phyloP scores from a whole-genome alignment of 2,113 vertebrate genomes.

The Pachypanchax playfairii region DNA sequence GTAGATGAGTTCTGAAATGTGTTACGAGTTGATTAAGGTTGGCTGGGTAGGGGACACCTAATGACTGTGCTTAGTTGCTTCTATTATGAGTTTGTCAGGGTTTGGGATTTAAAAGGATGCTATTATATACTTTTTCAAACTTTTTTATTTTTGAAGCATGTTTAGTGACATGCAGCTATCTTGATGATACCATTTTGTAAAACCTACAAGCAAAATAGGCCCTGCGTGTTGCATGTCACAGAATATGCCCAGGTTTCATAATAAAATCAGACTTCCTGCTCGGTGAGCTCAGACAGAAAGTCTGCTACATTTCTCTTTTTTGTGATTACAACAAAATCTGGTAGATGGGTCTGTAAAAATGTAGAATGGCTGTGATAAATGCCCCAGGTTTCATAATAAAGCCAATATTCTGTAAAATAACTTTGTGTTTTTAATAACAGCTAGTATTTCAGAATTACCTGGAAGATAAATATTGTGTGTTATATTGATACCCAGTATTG shows the following conservation, averaged over 20 bases:
- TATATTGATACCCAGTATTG: no score
- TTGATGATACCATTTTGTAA: constrained; percentile 13
- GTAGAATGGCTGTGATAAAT: constrained; percentile 86
- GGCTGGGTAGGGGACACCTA: constrained; percentile 73
- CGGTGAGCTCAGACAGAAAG: constrained; percentile 84
- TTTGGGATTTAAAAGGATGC: constrained; percentile 75
- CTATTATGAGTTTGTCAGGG: constrained; percentile 71
- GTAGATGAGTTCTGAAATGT: constrained; percentile 77
- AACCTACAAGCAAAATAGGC: background rate
- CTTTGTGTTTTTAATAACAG: constrained; percentile 16
- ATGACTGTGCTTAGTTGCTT: constrained; percentile 86
- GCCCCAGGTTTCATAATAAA: constrained; percentile 92
- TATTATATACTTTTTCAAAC: constrained; percentile 68
- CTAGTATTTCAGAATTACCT: background rate
- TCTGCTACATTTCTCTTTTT: constrained; percentile 45
- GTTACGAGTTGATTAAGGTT: constrained; percentile 57
- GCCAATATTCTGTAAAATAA: constrained; percentile 85
- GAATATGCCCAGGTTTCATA: constrained; percentile 83
- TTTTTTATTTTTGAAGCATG: constrained; percentile 32
- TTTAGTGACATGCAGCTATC: constrained; percentile 31
- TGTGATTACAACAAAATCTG: constrained; percentile 69
- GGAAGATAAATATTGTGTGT: background rate
- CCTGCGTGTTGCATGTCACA: constrained; percentile 3
- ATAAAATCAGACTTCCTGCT: constrained; percentile 85
- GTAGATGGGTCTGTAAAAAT: constrained; percentile 82